Conservation (phyloP, 2,797 vertebrate genomes). For the Tachyglossus aculeatus region DNA sequence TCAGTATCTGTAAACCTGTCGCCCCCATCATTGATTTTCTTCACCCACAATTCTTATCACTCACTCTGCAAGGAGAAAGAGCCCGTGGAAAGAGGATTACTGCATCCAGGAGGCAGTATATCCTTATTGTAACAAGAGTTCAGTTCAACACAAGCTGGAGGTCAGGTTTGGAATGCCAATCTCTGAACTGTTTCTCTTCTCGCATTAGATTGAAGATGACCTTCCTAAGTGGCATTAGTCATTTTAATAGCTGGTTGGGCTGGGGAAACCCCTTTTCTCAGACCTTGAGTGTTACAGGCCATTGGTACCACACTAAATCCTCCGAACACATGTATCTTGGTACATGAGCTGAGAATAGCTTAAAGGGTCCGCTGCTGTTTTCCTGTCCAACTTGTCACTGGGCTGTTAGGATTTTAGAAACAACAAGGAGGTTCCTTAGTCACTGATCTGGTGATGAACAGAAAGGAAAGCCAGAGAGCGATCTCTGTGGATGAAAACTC, state of each 20-base stretch:
- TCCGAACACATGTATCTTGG: conserved; percentile 7
- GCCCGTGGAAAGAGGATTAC: background rate
- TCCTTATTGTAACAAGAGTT: conserved; percentile 20
- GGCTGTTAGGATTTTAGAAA: conserved; percentile 32
- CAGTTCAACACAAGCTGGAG: conserved; percentile 38
- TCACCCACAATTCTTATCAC: background rate
- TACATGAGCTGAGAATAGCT: background rate
- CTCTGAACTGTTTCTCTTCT: conserved; percentile 43
- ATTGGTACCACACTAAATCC: conserved; percentile 37
- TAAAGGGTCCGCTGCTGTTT: background rate
- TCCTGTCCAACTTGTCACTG: conserved; percentile 27
- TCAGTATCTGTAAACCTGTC: background rate
- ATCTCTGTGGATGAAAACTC: background rate
- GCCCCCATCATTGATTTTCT: background rate
- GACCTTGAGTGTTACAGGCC: conserved; percentile 29
- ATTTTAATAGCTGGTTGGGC: conserved; percentile 29
- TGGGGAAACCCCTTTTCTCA: conserved; percentile 11
- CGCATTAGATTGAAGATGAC: background rate
- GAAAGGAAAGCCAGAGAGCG: background rate
- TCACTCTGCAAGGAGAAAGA: background rate
- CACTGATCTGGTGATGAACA: conserved; percentile 8
- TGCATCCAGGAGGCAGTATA: conserved; percentile 6
- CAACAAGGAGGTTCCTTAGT: conserved; percentile 28
- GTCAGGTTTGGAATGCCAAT: conserved; percentile 46
- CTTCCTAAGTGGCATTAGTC: conserved; percentile 34